phyloP scores from a whole-genome alignment of 2,888 invertebrate species.

The Opisthograptis luteolata region DNA sequence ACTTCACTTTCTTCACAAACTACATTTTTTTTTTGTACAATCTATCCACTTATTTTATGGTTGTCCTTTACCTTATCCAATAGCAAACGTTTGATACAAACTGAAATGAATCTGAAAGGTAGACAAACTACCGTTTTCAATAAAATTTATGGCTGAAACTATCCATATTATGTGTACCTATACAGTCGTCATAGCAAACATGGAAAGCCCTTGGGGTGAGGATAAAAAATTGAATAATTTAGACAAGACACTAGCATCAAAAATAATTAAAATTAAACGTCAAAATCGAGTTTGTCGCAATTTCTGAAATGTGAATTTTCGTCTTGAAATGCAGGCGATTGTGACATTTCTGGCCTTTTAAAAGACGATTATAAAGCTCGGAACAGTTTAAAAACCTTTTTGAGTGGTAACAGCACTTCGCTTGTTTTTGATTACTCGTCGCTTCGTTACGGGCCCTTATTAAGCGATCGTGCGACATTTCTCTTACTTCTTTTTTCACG shows the following conservation, averaged over 20 bases:
- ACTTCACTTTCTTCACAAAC: too few species aligned
- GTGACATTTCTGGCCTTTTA: conserved; percentile 58
- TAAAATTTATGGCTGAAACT: too few species aligned
- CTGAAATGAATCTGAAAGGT: too few species aligned
- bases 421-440: conserved; percentile 59
- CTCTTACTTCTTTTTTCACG: conserved; percentile 43
- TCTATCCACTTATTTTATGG: too few species aligned
- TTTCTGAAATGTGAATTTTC: conserved; percentile 44
- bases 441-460: conserved; percentile 59
- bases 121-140: too few species aligned
- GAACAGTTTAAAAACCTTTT: conserved; percentile 61
- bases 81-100: too few species aligned
- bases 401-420: conserved; percentile 56
- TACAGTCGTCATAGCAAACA: too few species aligned
- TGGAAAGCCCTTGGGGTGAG: not conserved
- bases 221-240: not conserved
- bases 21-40: too few species aligned
- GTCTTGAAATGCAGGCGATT: conserved; percentile 50
- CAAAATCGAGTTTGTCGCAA: conserved; percentile 41
- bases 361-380: conserved; percentile 56
- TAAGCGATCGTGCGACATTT: conserved; percentile 57
- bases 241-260: conserved; percentile 1
- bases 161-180: too few species aligned
- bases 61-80: too few species aligned
- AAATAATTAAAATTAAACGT: conserved; percentile 17